phyloP scores from a whole-genome alignment of 2,113 vertebrate species.

The Ibidorhyncha struthersii region DNA sequence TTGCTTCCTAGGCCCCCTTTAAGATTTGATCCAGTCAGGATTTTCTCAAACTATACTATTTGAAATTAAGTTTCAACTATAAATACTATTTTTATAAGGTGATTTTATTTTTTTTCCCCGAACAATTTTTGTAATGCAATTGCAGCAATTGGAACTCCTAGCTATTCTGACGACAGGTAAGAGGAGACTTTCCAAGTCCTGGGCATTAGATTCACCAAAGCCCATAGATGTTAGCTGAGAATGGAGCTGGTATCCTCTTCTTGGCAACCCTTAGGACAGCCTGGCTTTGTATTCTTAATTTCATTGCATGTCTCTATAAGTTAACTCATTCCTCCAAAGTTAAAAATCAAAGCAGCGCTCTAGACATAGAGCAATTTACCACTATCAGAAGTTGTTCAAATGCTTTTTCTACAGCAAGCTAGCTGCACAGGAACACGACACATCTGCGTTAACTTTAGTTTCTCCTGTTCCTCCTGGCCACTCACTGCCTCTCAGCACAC shows the following conservation, averaged over 20 bases:
- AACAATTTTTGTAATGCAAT: background rate
- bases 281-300: background rate
- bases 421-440: background rate
- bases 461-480: background rate
- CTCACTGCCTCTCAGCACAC: background rate
- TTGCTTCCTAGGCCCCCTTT: background rate
- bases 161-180: background rate
- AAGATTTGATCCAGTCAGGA: background rate
- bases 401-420: background rate
- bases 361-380: background rate
- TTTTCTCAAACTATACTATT: background rate
- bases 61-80: background rate
- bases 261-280: background rate
- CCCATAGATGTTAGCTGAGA: background rate
- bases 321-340: background rate
- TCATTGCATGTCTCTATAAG: fast-evolving
- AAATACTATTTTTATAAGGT: background rate
- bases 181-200: background rate
- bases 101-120: background rate
- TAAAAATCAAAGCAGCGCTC: background rate
- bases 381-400: background rate
- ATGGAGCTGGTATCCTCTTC: background rate
- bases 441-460: background rate
- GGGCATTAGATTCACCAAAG: background rate
- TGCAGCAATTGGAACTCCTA: background rate